Evolutionary conservation across 2,888 invertebrate species (phyloP).

Genomic region (Amblyteles armatorius): DNA sequence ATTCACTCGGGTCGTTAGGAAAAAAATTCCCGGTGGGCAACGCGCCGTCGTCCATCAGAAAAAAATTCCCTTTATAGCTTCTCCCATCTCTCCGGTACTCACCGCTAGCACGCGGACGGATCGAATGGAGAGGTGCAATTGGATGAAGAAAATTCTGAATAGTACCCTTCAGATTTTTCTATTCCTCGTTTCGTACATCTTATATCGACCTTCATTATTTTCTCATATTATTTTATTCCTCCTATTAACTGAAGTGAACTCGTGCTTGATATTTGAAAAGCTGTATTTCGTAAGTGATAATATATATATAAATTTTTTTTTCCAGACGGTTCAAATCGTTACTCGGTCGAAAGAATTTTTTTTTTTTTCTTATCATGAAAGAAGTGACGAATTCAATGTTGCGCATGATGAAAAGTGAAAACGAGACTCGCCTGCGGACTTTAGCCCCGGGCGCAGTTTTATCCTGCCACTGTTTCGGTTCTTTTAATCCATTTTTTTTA

Average conservation of each 20-base stretch:
- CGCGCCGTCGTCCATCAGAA: conserved; percentile 38
- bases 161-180: not conserved
- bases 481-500: not conserved
- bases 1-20: conserved; percentile 56
- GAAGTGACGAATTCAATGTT: no score
- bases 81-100: conserved; percentile 6
- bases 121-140: conserved; percentile 20
- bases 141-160: conserved; percentile 37
- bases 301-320: no score
- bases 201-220: not conserved
- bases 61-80: conserved; percentile 25
- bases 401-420: no score
- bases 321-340: no score
- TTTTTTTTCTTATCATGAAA: no score
- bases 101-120: not conserved
- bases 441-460: not conserved
- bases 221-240: not conserved
- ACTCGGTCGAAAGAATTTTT: no score
- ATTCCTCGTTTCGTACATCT: not conserved
- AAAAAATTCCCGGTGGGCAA: conserved; percentile 46
- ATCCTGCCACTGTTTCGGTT: not conserved
- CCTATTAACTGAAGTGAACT: no score
- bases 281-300: no score
- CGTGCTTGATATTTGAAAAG: no score
- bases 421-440: no score